Base-by-base conservation (phyloP, 2,888 invertebrate species). In the Caenorhabditis sp. region DNA sequence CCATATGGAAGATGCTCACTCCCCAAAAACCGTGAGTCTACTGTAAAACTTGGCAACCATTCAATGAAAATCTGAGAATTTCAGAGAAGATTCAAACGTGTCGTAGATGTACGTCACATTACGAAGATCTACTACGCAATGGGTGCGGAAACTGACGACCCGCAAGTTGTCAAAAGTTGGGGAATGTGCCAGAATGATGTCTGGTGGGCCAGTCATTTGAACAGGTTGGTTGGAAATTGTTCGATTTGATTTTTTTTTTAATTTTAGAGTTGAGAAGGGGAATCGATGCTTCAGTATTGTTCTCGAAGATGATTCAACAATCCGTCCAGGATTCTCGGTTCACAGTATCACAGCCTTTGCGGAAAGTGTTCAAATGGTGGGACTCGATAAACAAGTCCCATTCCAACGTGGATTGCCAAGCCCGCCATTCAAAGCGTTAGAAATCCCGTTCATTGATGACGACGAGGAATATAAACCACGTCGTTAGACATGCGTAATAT, bases 191-290 rank as follows among this genome's bases (percentile, higher is more conserved):
- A 62, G 8, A 78, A 78, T 43, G 67, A 76, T 56, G 71, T 78
- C 14, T 78, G 78, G 78, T 78, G 78, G 78, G 74, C 76, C 1
- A 78, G 78, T 49, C 78, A 78, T 49, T 43, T 67, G 20, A 76
- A 74, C 54, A 59, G 78, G 78, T 78, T 21, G 21, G 3, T 50
- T 14, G 25, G n/a, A n/a, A n/a, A n/a, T n/a, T n/a, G n/a, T 10
- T 14, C 20, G 7, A 4, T 26, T 10, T 27, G 21, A 38, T 36
- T 56, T 21, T n/a, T n/a, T n/a, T n/a, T n/a, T n/a, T n/a, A n/a
- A n/a, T 58, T 50, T 10, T 57, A 72, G 69, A 66, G 31, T 63
- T 53, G 75, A 75, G 25, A 27, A 20, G 2, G 59, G 21, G 2
- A 70, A 75, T 23, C 10, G n/a, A 0, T 50, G 36, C 52, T 54